phyloP scores from a whole-genome alignment of 1,140 invertebrate genomes.

The Campoletis sonorensis region DNA sequence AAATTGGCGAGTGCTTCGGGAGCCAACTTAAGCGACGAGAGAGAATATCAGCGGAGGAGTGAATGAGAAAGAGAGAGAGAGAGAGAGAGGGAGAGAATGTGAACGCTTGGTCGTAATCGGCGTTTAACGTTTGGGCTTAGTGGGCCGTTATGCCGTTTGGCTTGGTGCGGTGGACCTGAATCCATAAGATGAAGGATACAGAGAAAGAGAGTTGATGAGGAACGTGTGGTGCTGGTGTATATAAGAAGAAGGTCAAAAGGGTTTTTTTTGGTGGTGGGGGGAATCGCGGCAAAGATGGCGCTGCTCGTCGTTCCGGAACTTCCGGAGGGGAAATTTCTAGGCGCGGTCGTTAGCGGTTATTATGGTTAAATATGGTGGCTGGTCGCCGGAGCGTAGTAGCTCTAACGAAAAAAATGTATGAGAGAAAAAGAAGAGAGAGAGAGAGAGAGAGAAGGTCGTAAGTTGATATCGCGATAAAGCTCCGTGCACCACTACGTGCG shows the following conservation, averaged over 20 bases:
- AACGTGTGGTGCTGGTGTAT: not conserved
- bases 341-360: constrained; percentile 63
- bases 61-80: not conserved
- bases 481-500: not conserved
- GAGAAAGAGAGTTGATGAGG: constrained; percentile 9
- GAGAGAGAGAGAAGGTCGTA: constrained; percentile 24
- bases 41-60: too few relatives aligned
- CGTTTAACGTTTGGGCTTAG: constrained; percentile 62
- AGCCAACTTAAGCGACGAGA: not conserved
- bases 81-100: not conserved
- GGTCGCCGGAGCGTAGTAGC: constrained; percentile 30
- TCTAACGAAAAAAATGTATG: not conserved
- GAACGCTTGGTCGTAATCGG: constrained; percentile 57
- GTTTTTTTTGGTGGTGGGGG: not conserved
- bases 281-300: constrained; percentile 7
- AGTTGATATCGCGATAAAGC: constrained; percentile 42
- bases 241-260: not conserved
- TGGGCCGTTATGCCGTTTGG: constrained; percentile 57
- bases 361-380: constrained; percentile 59
- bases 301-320: constrained; percentile 53
- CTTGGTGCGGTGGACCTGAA: constrained; percentile 13
- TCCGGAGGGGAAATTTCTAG: constrained; percentile 58
- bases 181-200: constrained; percentile 1
- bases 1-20: not conserved
- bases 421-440: not conserved